These are phyloP conservation scores for Plectrocnemia conspersa DNA, from an alignment of 1,140 invertebrate species.

Conservation along the genomic window DNA sequence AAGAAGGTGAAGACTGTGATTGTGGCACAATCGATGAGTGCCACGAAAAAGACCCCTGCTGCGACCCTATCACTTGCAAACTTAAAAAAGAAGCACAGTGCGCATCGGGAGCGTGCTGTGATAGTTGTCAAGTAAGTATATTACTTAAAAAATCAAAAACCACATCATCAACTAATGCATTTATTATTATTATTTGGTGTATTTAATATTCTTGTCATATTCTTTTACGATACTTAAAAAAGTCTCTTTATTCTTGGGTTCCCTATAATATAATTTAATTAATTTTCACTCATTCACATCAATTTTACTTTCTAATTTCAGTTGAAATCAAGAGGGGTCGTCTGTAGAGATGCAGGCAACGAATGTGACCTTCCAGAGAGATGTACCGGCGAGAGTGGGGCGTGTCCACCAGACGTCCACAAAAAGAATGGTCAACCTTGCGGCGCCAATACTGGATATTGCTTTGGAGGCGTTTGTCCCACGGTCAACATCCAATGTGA, in stretches of 20 bases:
- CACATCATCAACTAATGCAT: too few species aligned
- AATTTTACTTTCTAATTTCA: too few species aligned
- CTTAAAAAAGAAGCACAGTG: conserved; percentile 88
- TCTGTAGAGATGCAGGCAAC: conserved; percentile 78
- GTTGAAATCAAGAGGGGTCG: conserved; percentile 68
- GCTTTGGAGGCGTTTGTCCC: conserved; percentile 88
- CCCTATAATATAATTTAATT: too few species aligned
- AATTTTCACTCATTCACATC: too few species aligned
- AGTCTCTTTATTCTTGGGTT: too few species aligned
- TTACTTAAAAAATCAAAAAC: too few species aligned
- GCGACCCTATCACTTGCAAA: conserved; percentile 92
- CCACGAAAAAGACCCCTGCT: conserved; percentile 80
- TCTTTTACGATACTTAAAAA: too few species aligned
- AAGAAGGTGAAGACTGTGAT: conserved; percentile 93
- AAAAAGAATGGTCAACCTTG: conserved; percentile 89
- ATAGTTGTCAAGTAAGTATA: conserved; percentile 78
- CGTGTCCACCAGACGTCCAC: conserved; percentile 83
- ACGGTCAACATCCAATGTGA: conserved; percentile 83
- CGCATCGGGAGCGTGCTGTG: conserved; percentile 87
- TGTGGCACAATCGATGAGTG: conserved; percentile 86
- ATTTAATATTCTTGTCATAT: too few species aligned
- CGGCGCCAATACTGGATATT: conserved; percentile 66
- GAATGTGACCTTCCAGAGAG: conserved; percentile 94
- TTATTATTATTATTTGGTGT: too few species aligned
- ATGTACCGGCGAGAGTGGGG: conserved; percentile 79